Evolutionary conservation across 2,797 vertebrate species (phyloP).

Genomic region (Protosalanx chinensis): DNA sequence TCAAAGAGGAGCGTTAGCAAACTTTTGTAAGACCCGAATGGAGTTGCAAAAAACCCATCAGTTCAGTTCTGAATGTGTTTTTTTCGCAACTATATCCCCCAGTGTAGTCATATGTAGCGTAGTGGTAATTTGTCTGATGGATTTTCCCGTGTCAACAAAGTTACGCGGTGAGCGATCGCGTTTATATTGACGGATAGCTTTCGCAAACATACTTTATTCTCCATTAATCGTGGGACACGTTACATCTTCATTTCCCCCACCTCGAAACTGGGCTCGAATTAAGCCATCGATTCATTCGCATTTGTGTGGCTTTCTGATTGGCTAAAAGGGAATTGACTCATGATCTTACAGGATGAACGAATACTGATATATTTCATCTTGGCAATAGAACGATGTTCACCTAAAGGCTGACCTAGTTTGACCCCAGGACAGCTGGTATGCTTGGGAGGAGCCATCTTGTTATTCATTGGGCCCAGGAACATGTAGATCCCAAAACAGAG

Average conservation of each 20-base stretch:
- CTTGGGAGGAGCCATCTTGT: slow-evolving; percentile 50
- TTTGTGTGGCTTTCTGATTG: slow-evolving; percentile 17
- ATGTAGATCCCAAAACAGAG: slow-evolving; percentile 17
- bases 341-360: slow-evolving; percentile 40
- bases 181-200: neutral
- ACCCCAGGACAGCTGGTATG: slow-evolving; percentile 42
- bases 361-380: slow-evolving; percentile 48
- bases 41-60: slow-evolving; percentile 53
- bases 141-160: neutral
- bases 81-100: slow-evolving; percentile 57
- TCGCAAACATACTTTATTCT: no score
- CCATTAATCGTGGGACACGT: no score
- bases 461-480: slow-evolving; percentile 46
- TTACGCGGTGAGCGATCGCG: neutral
- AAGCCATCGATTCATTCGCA: no score
- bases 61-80: slow-evolving; percentile 44
- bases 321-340: slow-evolving; percentile 30
- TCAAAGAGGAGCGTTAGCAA: slow-evolving; percentile 52
- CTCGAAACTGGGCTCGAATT: no score
- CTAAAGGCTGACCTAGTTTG: slow-evolving; percentile 38
- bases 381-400: slow-evolving; percentile 42
- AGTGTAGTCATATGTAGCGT: slow-evolving; percentile 39
- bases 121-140: slow-evolving; percentile 54
- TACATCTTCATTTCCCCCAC: no score
- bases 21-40: slow-evolving; percentile 44